Percentiles rank a stretch among this genome's conserved stretches.
phyloP scores from a whole-genome alignment of 2,888 invertebrate species.

The Trichacis sp. region DNA sequence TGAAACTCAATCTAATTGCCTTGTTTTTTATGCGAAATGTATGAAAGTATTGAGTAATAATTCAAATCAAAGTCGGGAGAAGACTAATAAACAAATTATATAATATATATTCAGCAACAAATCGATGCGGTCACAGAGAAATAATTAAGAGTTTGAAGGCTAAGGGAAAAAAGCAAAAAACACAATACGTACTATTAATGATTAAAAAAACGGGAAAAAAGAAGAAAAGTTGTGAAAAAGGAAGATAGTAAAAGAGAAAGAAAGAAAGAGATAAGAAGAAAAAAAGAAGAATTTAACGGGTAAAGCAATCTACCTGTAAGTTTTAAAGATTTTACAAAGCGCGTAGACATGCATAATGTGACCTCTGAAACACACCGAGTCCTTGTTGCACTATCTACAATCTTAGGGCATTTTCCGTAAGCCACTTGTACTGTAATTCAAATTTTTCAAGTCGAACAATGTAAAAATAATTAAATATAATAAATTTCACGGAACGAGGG shows the following conservation, averaged over 20 bases:
- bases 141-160: conserved; percentile 59
- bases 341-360: conserved; percentile 47
- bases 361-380: conserved; percentile 49
- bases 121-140: conserved; percentile 46
- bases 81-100: conserved; percentile 45
- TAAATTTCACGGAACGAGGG: too few relatives aligned
- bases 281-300: conserved; percentile 41
- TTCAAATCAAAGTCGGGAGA: conserved; percentile 50
- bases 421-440: conserved; percentile 29
- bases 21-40: conserved; percentile 67
- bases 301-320: conserved; percentile 51
- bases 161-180: conserved; percentile 44
- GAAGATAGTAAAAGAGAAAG: too few relatives aligned
- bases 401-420: conserved; percentile 58
- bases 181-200: conserved; percentile 30
- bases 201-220: conserved; percentile 14
- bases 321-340: conserved; percentile 62
- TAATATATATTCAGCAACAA: conserved; percentile 47
- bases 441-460: conserved; percentile 11
- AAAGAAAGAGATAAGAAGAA: too few relatives aligned
- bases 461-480: conserved; percentile 22
- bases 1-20: conserved; percentile 67
- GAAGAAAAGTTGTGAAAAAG: too few relatives aligned
- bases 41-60: conserved; percentile 64
- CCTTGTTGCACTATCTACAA: conserved; percentile 51